Conservation (phyloP, 37 sponge, comb jelly and placozoan species). For the Dysidea cf. avara region DNA sequence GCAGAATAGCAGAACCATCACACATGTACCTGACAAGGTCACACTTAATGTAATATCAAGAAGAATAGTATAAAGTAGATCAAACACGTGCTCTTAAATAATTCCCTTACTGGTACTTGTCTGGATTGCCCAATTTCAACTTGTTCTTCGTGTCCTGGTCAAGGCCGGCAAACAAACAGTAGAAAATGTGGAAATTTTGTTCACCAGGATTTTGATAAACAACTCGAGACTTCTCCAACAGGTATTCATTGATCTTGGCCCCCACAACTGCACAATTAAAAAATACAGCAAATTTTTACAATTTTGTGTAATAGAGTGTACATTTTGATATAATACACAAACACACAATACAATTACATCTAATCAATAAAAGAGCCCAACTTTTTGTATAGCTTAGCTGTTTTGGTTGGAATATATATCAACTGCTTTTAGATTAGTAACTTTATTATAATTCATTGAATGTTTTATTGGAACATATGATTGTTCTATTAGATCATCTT, state of each 20-base stretch:
- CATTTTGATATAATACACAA: background rate
- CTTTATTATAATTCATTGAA: too few relatives aligned
- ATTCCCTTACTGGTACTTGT: constrained; percentile 12
- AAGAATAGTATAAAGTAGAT: background rate
- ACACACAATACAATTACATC: constrained; percentile 1
- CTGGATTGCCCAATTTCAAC: constrained; percentile 2
- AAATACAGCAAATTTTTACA: background rate
- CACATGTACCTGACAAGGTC: constrained; percentile 56
- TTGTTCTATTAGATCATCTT: too few relatives aligned
- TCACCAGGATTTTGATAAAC: constrained; percentile 62
- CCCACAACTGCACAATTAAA: constrained; percentile 54
- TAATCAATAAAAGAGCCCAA: too few relatives aligned
- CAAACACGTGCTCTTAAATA: too few relatives aligned
- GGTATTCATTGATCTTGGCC: constrained; percentile 82
- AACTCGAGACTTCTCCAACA: constrained; percentile 80
- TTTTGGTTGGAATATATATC: too few relatives aligned
- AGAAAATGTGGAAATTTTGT: constrained; percentile 77
- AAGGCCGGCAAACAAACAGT: constrained; percentile 68
- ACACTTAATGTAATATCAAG: background rate
- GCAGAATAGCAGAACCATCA: constrained; percentile 28
- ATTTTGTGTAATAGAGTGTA: background rate
- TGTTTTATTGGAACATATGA: too few relatives aligned
- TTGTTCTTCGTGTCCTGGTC: constrained; percentile 36
- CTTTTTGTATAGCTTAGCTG: too few relatives aligned
- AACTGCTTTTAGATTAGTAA: too few relatives aligned